Evolutionary conservation across 1,140 invertebrate genomes (phyloP).

Genomic region (Tetramorium simillimum): DNA sequence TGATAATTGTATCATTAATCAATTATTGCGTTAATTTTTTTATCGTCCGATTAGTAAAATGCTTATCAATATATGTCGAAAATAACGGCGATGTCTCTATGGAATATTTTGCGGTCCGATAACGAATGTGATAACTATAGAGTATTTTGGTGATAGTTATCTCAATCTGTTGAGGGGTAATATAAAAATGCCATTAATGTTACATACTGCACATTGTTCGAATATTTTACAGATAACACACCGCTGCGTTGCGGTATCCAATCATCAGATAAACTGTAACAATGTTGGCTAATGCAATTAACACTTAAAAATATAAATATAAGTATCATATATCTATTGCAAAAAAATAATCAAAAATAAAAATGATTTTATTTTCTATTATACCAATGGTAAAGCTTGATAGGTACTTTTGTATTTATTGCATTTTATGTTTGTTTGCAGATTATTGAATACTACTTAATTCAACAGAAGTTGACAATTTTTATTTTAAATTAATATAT

Average conservation of each 20-base stretch:
- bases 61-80: neutral
- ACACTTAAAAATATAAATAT: neutral
- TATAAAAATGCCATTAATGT: constrained; percentile 70
- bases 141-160: constrained; percentile 53
- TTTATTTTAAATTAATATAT: neutral
- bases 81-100: constrained; percentile 3
- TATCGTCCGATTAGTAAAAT: constrained; percentile 2
- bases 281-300: constrained; percentile 15
- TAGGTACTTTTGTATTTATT: neutral
- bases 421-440: neutral
- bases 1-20: neutral
- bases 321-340: neutral
- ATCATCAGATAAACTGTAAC: constrained; percentile 13
- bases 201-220: constrained; percentile 19
- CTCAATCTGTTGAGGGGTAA: constrained; percentile 55
- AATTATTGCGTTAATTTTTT: constrained; percentile 6
- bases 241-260: neutral
- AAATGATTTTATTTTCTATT: neutral
- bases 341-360: neutral
- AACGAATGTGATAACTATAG: constrained; percentile 52
- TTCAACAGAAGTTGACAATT: neutral
- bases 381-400: neutral
- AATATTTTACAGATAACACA: constrained; percentile 60
- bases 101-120: constrained; percentile 62
- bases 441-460: neutral